Base-by-base conservation (phyloP, 2,113 vertebrate genomes). In the Cochlearius cochlearius region DNA sequence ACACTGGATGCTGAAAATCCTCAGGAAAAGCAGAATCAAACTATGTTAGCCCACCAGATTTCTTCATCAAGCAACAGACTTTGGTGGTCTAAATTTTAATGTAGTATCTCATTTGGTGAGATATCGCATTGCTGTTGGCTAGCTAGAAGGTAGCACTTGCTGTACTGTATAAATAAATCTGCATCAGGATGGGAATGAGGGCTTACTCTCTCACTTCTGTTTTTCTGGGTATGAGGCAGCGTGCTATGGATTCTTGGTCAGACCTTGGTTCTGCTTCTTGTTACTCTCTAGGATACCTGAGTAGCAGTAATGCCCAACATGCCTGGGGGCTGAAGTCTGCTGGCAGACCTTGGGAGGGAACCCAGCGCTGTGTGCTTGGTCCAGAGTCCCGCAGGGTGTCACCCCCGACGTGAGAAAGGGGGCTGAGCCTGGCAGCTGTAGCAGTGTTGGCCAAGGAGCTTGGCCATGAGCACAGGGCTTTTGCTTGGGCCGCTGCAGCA, bases 341-440 rank as follows among this genome's bases (percentile, higher is more conserved):
- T 64, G 78, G 38, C 25, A 72, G 43, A 50, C 20, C 34, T 38
- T 34, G 38, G 15, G 23, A 69, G 22, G 43, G 17, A 77, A 15
- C 34, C 22, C 32, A 71, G 50, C 29, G 10, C 16, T n/a, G 16
- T 30, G 17, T 71, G 27, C 43, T 43, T 39, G 7, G 15, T 72
- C 41, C 29, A 45, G 50, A 45, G 50, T 47, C 60, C 13, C 25
- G 30, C 47, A 20, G 62, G 27, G 10, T 60, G 59, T 60, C 0
- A 0, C 16, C 21, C 18, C 12, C 7, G 0, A 2, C 18, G 3
- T 27, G 20, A 55, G 20, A 68, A 60, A 63, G 49, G 30, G 9
- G 22, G 4, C 36, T 1, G 3, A 78, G 26, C 56, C 26, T 63
- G 41, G 18, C 17, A 63, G n/a, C 49, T 2, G 0, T 56, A 20